Base-by-base conservation (phyloP, 2,888 invertebrate species). In the Lasius platythorax region DNA sequence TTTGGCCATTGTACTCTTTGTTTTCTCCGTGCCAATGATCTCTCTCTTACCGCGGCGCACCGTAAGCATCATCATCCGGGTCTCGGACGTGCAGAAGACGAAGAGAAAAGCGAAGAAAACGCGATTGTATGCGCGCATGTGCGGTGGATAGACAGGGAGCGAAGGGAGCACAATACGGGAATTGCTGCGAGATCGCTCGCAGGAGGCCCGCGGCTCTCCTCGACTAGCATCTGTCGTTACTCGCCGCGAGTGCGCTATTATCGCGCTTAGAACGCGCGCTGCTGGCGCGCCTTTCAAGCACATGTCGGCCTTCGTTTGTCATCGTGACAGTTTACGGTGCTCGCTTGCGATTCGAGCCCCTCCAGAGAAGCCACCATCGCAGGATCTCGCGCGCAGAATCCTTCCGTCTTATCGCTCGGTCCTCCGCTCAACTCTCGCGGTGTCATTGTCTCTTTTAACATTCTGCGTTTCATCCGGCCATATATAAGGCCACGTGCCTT, bases 141-240 rank as follows among this genome's bases (percentile, higher is more conserved):
- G 28, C 40, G 30, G 37, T 33, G 43, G 37, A 67, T 46, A 43
- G 64, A 28, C 73, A 53, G 68, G 78, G 83, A 79, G 76, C 56
- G 82, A 83, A 67, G 56, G 78, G 70, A 81, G 74, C 46, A 74
- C 46, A 72, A 72, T 87, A 66, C 86, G 50, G 85, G 87, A 85
- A 90, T 90, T 88, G 91, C 91, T 23, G 75, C 75, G 66, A 88
- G 90, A 92, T 92, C 91, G 88, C 88, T 86, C 72, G 84, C 84
- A 85, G 84, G 87, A 85, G 85, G 84, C 46, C 75, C 64, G 70
- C 70, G 72, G 70, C 66, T 84, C 85, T 85, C 86, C 90, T 88
- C 89, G 93, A 88, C 89, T 91, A 92, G 91, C 93, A 93, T 92
- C 93, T 92, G 93, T 93, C 91, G 93, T 91, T 92, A 91, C 91